These are phyloP conservation scores for Orgyia antiqua DNA, from an alignment of 2,888 invertebrate species.

Conservation along the genomic window DNA sequence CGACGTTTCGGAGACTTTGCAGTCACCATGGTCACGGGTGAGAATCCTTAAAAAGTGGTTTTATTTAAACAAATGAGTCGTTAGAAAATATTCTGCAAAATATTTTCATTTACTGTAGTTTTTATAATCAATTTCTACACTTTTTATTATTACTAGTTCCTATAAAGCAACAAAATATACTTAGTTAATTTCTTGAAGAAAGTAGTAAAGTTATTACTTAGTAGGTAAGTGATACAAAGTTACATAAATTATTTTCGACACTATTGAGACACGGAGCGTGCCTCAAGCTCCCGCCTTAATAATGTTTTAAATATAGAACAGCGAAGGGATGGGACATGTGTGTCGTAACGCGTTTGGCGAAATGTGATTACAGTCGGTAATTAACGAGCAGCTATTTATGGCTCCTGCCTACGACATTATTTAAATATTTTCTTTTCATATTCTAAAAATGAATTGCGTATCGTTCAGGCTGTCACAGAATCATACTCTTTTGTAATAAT, in stretches of 20 bases:
- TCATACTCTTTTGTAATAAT: slow-evolving; percentile 57
- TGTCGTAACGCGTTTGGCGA: slow-evolving; percentile 76
- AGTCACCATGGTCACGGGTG: too few relatives aligned
- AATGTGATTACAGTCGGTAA: slow-evolving; percentile 75
- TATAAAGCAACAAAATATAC: too few relatives aligned
- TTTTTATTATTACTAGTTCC: too few relatives aligned
- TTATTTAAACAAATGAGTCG: too few relatives aligned
- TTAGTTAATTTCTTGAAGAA: too few relatives aligned
- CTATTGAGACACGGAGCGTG: slow-evolving; percentile 65
- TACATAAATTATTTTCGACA: slow-evolving; percentile 67
- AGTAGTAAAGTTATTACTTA: too few relatives aligned
- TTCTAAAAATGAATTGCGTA: slow-evolving; percentile 38
- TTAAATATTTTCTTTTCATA: slow-evolving; percentile 46
- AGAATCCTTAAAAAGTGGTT: too few relatives aligned
- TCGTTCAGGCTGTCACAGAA: slow-evolving; percentile 39
- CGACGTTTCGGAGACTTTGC: too few relatives aligned
- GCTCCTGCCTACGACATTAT: slow-evolving; percentile 30
- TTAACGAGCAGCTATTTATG: slow-evolving; percentile 73
- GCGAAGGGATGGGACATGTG: slow-evolving; percentile 78
- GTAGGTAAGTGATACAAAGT: slow-evolving; percentile 42
- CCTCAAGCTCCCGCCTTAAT: slow-evolving; percentile 62
- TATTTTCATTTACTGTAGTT: too few relatives aligned
- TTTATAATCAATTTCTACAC: too few relatives aligned
- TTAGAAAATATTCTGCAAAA: too few relatives aligned
- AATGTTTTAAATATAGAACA: slow-evolving; percentile 73